A percentile compares a stretch with the other conserved stretches of the same genome.
phyloP scores from a whole-genome alignment of 2,888 invertebrate genomes.

The Iphiclides podalirius region DNA sequence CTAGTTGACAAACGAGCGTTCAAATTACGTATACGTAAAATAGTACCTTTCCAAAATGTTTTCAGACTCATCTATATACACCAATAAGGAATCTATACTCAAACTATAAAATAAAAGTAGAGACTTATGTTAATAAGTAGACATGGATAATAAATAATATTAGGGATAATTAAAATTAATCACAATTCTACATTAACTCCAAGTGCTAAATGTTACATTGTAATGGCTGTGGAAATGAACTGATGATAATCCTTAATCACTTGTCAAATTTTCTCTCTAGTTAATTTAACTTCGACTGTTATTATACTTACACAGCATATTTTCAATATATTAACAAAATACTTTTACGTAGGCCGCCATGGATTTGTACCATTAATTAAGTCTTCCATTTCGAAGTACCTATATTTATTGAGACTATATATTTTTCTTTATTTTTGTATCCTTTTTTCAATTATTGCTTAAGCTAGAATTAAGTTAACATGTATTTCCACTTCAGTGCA shows the following conservation, averaged over 20 bases:
- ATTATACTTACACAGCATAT: slow-evolving; percentile 34
- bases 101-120: slow-evolving; percentile 21
- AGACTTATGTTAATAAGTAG: slow-evolving; percentile 40
- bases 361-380: slow-evolving; percentile 69
- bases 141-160: slow-evolving; percentile 26
- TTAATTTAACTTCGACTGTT: slow-evolving; percentile 46
- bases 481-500: slow-evolving; percentile 32
- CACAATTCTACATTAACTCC: slow-evolving; percentile 52
- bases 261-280: slow-evolving; percentile 49
- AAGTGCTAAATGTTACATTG: slow-evolving; percentile 70
- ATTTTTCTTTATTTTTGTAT: slow-evolving; percentile 48
- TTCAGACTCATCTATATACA: background rate
- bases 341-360: slow-evolving; percentile 53
- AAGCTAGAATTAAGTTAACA: slow-evolving; percentile 52
- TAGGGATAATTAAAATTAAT: slow-evolving; percentile 39
- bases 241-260: slow-evolving; percentile 67
- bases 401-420: slow-evolving; percentile 45
- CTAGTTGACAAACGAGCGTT: slow-evolving; percentile 32
- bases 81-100: slow-evolving; percentile 1
- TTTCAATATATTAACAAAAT: slow-evolving; percentile 47
- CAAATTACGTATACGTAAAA: slow-evolving; percentile 54
- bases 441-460: slow-evolving; percentile 62
- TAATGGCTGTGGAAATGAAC: slow-evolving; percentile 79
- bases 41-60: background rate
- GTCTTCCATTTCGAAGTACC: slow-evolving; percentile 74